Conservation (phyloP, 2,888 invertebrate species). For the Heliconius ismenius region DNA sequence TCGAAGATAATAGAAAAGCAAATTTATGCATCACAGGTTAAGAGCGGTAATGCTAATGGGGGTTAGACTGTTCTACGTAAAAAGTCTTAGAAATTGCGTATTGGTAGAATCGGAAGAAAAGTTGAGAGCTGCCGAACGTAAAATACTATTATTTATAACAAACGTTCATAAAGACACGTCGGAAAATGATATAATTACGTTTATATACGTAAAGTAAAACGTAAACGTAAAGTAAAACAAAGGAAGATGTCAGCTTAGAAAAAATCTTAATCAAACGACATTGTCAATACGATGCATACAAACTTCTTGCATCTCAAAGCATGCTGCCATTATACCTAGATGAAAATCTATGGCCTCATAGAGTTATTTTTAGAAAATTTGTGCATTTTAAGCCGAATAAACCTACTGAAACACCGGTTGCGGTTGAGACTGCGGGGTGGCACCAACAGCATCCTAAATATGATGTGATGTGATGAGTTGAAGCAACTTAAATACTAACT, state of each 20-base stretch:
- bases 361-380: background rate
- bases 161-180: slow-evolving; percentile 35
- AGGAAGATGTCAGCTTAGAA: background rate
- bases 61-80: slow-evolving; percentile 14
- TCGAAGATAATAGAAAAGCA: too few relatives aligned
- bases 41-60: background rate
- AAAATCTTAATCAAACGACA: background rate
- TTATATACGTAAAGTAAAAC: background rate
- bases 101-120: slow-evolving; percentile 27
- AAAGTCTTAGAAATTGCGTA: slow-evolving; percentile 12
- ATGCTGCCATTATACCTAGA: background rate
- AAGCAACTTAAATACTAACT: too few relatives aligned
- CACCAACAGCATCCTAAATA: too few relatives aligned
- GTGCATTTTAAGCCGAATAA: background rate
- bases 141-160: slow-evolving; percentile 32
- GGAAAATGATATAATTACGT: slow-evolving; percentile 4
- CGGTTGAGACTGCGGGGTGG: too few relatives aligned
- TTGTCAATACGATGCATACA: background rate
- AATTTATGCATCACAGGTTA: too few relatives aligned
- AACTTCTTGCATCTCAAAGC: background rate
- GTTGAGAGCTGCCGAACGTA: slow-evolving; percentile 29
- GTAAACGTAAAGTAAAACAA: background rate
- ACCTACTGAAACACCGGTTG: too few relatives aligned
- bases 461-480: too few relatives aligned
- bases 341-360: background rate